Evolutionary conservation across 1,140 invertebrate species (phyloP).

Genomic region (Chrysopa pallens): DNA sequence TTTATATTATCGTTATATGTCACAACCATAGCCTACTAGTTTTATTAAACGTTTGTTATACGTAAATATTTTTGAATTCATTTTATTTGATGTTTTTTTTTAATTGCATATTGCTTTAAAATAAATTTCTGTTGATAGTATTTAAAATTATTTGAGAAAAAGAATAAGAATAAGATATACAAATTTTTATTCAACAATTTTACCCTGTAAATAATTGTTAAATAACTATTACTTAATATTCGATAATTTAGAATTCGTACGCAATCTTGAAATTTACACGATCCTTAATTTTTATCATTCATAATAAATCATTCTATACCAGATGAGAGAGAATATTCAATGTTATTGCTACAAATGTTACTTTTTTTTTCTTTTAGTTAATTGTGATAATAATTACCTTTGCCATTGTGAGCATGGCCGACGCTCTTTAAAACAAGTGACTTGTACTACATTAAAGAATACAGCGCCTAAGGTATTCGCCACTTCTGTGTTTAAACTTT

Average conservation of each 20-base stretch:
- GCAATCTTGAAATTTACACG: neutral
- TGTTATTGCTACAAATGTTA: constrained; percentile 1
- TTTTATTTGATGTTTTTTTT: too few relatives aligned
- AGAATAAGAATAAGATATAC: too few relatives aligned
- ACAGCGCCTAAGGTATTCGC: constrained; percentile 47
- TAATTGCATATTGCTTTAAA: too few relatives aligned
- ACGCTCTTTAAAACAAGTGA: constrained; percentile 45
- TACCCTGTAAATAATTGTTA: constrained; percentile 3
- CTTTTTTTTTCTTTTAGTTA: constrained; percentile 10
- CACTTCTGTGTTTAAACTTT: constrained; percentile 42
- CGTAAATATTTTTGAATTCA: too few relatives aligned
- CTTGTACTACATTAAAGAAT: constrained; percentile 50
- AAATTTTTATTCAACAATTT: too few relatives aligned
- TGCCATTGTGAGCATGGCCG: constrained; percentile 42
- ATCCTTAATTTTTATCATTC: neutral
- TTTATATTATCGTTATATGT: too few relatives aligned
- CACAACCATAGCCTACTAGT: too few relatives aligned
- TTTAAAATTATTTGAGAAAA: too few relatives aligned
- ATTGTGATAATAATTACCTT: constrained; percentile 23
- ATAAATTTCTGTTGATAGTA: too few relatives aligned
- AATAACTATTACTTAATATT: constrained; percentile 8
- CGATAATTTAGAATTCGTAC: constrained; percentile 3
- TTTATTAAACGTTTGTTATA: too few relatives aligned
- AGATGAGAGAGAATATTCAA: constrained; percentile 2
- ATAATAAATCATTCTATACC: constrained; percentile 3